phyloP scores from a whole-genome alignment of 2,888 invertebrate species.

The Clitarchus hookeri region DNA sequence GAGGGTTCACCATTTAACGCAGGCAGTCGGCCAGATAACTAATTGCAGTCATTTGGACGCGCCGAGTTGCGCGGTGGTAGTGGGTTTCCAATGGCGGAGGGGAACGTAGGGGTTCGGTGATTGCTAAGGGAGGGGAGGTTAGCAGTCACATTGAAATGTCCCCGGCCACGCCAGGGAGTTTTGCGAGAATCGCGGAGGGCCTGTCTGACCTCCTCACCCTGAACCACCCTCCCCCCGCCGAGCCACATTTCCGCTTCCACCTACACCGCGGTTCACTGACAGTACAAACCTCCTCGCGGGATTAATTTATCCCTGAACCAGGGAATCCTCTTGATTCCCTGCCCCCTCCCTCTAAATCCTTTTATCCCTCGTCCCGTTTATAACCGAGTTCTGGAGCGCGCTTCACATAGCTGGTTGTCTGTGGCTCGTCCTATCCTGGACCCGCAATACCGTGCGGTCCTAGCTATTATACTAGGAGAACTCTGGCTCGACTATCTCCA shows the following conservation, averaged over 20 bases:
- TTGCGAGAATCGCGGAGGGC: not conserved
- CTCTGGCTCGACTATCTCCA: too few species aligned
- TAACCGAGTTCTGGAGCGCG: not conserved
- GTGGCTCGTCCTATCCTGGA: too few species aligned
- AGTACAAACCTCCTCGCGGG: constrained; percentile 8
- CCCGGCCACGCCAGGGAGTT: not conserved
- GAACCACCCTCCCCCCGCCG: not conserved
- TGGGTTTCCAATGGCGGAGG: not conserved
- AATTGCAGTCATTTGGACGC: constrained; percentile 9
- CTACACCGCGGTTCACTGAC: not conserved
- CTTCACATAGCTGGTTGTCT: not conserved
- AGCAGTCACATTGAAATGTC: constrained; percentile 7
- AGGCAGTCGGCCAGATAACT: not conserved
- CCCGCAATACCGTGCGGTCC: too few species aligned
- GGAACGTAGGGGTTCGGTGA: not conserved
- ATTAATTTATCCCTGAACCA: constrained; percentile 1
- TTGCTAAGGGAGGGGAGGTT: not conserved
- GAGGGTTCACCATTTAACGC: not conserved
- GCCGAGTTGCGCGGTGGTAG: not conserved
- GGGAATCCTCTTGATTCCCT: not conserved
- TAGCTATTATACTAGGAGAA: too few species aligned
- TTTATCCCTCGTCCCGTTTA: not conserved
- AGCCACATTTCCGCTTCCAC: not conserved
- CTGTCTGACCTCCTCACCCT: not conserved
- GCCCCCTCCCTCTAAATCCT: not conserved